Percentiles rank a stretch among this genome's conserved stretches.
Conservation (phyloP, 2,888 invertebrate species). For the Agrenia bidenticulata region DNA sequence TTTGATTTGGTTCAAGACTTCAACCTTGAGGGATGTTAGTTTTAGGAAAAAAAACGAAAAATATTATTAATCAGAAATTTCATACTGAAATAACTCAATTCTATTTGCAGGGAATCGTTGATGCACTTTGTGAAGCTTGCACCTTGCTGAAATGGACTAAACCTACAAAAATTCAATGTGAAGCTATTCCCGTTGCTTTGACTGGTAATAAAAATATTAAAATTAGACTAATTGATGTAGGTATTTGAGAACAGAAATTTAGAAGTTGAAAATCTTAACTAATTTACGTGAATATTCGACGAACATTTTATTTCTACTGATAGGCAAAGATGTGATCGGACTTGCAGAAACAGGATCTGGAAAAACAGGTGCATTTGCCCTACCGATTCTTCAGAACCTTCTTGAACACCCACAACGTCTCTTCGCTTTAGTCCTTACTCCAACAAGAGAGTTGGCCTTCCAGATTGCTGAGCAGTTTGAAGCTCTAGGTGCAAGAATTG, state of each 20-base stretch:
- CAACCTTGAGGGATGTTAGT: neutral
- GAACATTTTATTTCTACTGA: no score
- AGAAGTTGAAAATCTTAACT: no score
- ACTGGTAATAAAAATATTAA: conserved; percentile 63
- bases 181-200: conserved; percentile 88
- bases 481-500: conserved; percentile 87
- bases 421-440: conserved; percentile 90
- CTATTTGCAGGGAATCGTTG: conserved; percentile 77
- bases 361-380: conserved; percentile 96
- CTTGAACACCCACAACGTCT: conserved; percentile 89
- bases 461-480: conserved; percentile 99
- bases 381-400: conserved; percentile 90
- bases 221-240: no score
- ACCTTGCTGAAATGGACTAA: conserved; percentile 87
- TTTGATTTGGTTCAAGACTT: no score
- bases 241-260: no score
- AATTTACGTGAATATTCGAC: no score
- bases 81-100: no score
- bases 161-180: conserved; percentile 93
- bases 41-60: no score
- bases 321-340: conserved; percentile 78
- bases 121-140: conserved; percentile 87
- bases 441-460: conserved; percentile 95
- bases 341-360: conserved; percentile 87
- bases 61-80: no score